Conservation (phyloP, 2,888 invertebrate genomes). For the Oscheius onirici region DNA sequence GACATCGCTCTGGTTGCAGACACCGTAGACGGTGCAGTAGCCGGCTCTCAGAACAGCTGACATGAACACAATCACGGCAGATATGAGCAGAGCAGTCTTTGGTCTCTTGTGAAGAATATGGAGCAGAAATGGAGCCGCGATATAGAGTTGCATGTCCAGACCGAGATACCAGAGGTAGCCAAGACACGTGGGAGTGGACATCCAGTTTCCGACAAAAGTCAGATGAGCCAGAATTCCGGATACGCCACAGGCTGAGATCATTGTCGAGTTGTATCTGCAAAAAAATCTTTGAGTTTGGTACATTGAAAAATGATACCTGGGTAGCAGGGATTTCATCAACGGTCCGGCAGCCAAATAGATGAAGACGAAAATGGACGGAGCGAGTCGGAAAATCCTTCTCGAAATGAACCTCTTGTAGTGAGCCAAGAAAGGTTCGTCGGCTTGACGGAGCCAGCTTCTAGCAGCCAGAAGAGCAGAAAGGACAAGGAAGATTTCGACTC, state of each 20-base stretch:
- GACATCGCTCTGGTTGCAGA: constrained; percentile 69
- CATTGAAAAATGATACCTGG: constrained; percentile 38
- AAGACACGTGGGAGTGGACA: constrained; percentile 66
- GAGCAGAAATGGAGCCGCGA: constrained; percentile 64
- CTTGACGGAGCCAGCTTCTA: constrained; percentile 62
- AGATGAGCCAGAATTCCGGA: constrained; percentile 59
- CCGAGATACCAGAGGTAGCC: constrained; percentile 70
- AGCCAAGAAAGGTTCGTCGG: constrained; percentile 50
- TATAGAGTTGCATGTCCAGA: constrained; percentile 68
- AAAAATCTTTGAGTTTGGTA: neutral
- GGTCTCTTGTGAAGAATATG: constrained; percentile 54
- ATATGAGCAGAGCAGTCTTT: constrained; percentile 32
- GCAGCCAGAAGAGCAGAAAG: constrained; percentile 68
- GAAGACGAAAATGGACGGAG: constrained; percentile 64
- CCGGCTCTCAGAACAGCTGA: constrained; percentile 56
- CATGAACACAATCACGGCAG: constrained; percentile 41
- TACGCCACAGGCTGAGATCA: constrained; percentile 64
- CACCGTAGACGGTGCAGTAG: constrained; percentile 61
- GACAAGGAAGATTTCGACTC: constrained; percentile 69
- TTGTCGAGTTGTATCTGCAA: constrained; percentile 59
- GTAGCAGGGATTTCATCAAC: constrained; percentile 52
- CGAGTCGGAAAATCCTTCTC: constrained; percentile 60
- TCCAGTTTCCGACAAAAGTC: constrained; percentile 65
- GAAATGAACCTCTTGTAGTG: constrained; percentile 60
- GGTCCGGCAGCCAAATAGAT: constrained; percentile 64